Percentiles rank a stretch among this genome's conserved stretches.
Evolutionary conservation across 2,113 vertebrate species (phyloP).

Genomic region (Cyphomyrus discorhynchus): DNA sequence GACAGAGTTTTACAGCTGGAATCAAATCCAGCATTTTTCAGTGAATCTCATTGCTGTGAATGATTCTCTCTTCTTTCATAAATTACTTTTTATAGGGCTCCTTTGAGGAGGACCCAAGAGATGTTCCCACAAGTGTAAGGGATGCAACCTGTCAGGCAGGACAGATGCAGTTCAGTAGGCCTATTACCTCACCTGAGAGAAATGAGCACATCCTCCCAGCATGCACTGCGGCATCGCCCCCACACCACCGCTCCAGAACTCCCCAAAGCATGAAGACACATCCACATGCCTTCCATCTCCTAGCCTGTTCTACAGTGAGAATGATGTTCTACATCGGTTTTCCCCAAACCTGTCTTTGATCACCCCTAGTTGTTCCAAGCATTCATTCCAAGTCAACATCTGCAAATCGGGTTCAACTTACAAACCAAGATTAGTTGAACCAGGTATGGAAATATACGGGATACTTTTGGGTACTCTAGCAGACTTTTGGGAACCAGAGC

Average conservation of each 20-base stretch:
- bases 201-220: not conserved
- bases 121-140: not conserved
- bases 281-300: not conserved
- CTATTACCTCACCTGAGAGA: constrained; percentile 7
- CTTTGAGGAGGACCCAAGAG: not conserved
- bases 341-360: not conserved
- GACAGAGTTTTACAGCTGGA: not conserved
- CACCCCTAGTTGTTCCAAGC: not conserved
- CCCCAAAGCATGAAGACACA: not conserved
- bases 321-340: not conserved
- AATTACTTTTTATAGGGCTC: not conserved
- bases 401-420: not conserved
- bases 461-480: not conserved
- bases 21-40: not conserved
- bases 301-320: not conserved
- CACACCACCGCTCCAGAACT: not conserved
- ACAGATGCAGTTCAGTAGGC: constrained; percentile 1
- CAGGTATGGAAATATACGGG: not conserved
- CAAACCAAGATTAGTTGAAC: not conserved
- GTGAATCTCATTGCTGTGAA: not conserved
- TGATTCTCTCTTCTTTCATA: not conserved
- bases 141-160: constrained; percentile 1
- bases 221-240: not conserved
- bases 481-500: not conserved
- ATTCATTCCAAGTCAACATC: not conserved